Evolutionary conservation across 2,888 invertebrate genomes (phyloP), one percentile per base, ranked within the genome.

Genomic region (Eilema caniola): DNA sequence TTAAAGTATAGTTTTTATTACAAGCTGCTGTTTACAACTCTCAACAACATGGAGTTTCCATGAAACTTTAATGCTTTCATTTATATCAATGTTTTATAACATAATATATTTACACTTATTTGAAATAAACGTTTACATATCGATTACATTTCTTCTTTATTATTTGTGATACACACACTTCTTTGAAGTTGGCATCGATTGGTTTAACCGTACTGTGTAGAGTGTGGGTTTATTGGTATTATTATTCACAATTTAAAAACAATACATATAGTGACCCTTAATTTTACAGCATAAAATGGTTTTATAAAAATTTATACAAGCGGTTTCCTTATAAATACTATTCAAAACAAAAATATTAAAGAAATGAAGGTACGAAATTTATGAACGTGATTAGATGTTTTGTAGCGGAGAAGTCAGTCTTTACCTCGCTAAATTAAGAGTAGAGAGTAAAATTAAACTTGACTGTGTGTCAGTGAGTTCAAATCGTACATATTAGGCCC

Each of bases 41-140:
- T 91, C 90, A 94, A 92, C 90, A 93, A 91, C 90, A 91, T 88
- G 88, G 86, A 90, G 93, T 93, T 93, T 94, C 93, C 91, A 88
- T 87, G 93, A 94, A 94, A 93, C 93, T 89, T 89, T 86, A 88
- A 88, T 88, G 83, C 87, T 79, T 77, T 79, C 66, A 75, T 79
- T 79, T 85, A 83, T 85, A 83, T 85, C 85, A 83, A 86, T 85
- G 83, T 83, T 84, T 84, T 78, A 83, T 85, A 82, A 83, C 86
- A 86, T 83, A 31, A 31, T 31, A 31, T 90, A 91, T 92, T 85
- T 91, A 91, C 90, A 92, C 75, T 83, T 83, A 84, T 77, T 80
- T 85, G 83, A 85, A 81, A 80, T 69, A 80, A 80, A 78, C 63
- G 81, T 79, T 86, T 87, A 87, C 80, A 85, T 81, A 81, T 84